Evolutionary conservation across 2,888 invertebrate species (phyloP), one percentile per base, ranked within the genome.

Genomic region (Caenorhabditis sp.): DNA sequence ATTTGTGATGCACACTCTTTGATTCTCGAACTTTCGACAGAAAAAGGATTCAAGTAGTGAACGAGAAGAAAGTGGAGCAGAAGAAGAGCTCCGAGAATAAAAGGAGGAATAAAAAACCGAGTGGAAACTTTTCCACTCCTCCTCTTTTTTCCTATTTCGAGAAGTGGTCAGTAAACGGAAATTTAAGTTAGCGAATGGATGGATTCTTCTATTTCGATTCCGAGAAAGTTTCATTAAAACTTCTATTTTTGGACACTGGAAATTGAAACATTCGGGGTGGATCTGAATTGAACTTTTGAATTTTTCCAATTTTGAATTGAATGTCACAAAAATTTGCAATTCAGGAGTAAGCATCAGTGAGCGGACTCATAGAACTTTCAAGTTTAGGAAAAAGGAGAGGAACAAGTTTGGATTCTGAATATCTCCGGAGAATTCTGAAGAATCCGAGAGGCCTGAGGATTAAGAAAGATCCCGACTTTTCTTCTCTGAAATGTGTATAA

Each of bases 111-210:
- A 44, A 63, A n/a, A n/a, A 63, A 63, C n/a, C 6, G 38, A 63
- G 41, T 61, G 56, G 56, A 24, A 22, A 24, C 38, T 38, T 51
- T 51, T 14, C 49, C 19, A 14, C 26, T 54, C 54, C 26, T 51
- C 51, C 28, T 10, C 28, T 59, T 22, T 61, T 58, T 31, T 61
- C 14, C 61, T 41, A 61, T 61, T 61, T 47, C 28, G 28, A 47
- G 47, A 59, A 49, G 64, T 31, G 64, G 47, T 24, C 49, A 49
- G 38, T 49, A 22, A 16, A 28, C 44, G 64, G 64, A 64, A 64
- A 64, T 64, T 64, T 64, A 64, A 49, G 28, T 63, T 63, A 41
- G 22, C 5, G 14, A 3, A n/a, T n/a, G 28, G 7, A 31, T 28
- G 26, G 64, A 28, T 19, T 26, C 26, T 19, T 19, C 35, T 6